A percentile compares a stretch with the other conserved stretches of the same genome.
Conservation (phyloP, 1,140 invertebrate genomes). For the Habropoda laboriosa region DNA sequence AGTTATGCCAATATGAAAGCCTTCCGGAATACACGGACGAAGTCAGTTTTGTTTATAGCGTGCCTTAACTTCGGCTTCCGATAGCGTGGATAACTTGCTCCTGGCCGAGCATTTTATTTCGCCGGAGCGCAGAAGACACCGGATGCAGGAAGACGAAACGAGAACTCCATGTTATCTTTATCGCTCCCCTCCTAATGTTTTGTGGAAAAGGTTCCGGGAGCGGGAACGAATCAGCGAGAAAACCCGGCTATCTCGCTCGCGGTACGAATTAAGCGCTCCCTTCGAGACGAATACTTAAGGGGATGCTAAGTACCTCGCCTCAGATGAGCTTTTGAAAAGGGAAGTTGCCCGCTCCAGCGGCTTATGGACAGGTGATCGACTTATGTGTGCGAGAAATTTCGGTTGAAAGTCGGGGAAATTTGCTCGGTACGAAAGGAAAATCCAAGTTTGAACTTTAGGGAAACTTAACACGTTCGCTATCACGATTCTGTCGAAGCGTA, state of each 20-base stretch:
- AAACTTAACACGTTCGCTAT: too few species aligned
- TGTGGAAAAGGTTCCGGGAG: not conserved
- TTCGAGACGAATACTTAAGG: not conserved
- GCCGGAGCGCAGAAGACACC: conserved; percentile 3
- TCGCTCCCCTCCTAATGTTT: conserved; percentile 42
- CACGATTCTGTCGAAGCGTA: too few species aligned
- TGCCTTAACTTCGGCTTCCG: conserved; percentile 42
- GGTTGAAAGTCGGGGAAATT: too few species aligned
- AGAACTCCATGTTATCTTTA: conserved; percentile 42
- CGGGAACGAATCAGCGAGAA: not conserved
- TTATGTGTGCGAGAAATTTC: too few species aligned
- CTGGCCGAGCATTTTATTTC: conserved; percentile 43
- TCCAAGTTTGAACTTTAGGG: too few species aligned
- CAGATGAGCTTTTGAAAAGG: not conserved
- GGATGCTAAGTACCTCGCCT: not conserved
- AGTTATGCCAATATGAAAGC: conserved; percentile 60
- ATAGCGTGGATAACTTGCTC: conserved; percentile 42
- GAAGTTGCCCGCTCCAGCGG: not conserved
- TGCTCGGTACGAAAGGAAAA: too few species aligned
- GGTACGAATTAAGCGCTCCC: not conserved
- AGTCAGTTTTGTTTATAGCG: conserved; percentile 58
- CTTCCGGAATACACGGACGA: conserved; percentile 31
- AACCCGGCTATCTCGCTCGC: not conserved
- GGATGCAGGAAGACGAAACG: conserved; percentile 33
- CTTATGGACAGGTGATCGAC: too few species aligned